Percentiles rank a stretch among this genome's conserved stretches.
phyloP scores from a whole-genome alignment of 2,113 vertebrate species.

The Alethe castanea region DNA sequence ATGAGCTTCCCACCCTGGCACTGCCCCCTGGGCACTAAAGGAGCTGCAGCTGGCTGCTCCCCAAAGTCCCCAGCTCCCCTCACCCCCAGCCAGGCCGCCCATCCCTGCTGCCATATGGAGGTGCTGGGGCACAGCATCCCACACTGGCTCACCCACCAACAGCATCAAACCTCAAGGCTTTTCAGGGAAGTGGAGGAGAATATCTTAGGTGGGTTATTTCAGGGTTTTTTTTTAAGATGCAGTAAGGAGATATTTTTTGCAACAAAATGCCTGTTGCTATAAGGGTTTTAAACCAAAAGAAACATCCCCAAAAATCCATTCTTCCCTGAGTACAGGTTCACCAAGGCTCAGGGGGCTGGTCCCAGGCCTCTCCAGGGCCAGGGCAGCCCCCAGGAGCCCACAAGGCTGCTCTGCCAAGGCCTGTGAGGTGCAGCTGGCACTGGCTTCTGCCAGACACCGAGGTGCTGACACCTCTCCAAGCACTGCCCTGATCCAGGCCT shows the following conservation, averaged over 20 bases:
- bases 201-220: neutral
- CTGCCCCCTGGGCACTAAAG: neutral
- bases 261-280: neutral
- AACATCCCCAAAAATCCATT: neutral
- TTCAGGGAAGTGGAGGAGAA: neutral
- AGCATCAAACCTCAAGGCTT: neutral
- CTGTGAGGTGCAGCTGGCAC: neutral
- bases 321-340: neutral
- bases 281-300: neutral
- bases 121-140: neutral
- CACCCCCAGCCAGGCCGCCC: neutral
- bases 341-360: neutral
- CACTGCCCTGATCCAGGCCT: neutral
- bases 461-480: neutral
- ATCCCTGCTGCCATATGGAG: neutral
- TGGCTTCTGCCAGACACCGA: rapidly evolving
- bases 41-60: neutral
- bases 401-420: neutral
- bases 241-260: neutral
- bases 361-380: neutral
- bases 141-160: neutral
- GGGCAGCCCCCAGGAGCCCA: neutral
- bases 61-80: neutral
- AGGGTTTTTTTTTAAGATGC: neutral
- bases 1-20: neutral